Evolutionary conservation across 2,113 vertebrate genomes (phyloP), one percentile per base, ranked within the genome.

Genomic region (Philantomba maxwellii): DNA sequence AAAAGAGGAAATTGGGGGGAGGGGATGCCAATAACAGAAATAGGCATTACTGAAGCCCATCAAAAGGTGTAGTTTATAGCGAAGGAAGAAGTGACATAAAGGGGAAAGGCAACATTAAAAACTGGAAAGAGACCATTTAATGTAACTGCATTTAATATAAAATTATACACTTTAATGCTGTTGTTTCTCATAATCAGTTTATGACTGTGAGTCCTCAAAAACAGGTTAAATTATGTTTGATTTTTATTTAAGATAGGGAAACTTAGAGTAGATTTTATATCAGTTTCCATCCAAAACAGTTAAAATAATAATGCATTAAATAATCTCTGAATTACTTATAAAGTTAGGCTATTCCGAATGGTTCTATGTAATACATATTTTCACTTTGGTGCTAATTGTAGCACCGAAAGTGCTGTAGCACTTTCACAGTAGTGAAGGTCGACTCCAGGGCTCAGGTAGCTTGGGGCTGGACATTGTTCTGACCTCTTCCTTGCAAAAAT

Each of bases 111-210:
- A 92, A 43, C 15, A 86, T 43, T 49, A 57, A 75, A 93, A 87
- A 83, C 43, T 60, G 7, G 58, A 51, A 55, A 51, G 21, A 81
- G 60, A 45, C 45, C 26, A 60, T 91, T 88, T 85, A 66, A 82
- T 51, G 13, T 94, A 62, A 94, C 84, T 36, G 58, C 55, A 87
- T 39, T 73, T 73, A 47, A 86, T 94, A 43, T 36, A 60, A 73
- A 73, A 49, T 57, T 91, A 45, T 21, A 23, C 36, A 77, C 85
- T 88, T 85, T 43, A 94, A 81, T 47, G 4, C 57, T 78, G 5
- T 90, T 91, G 83, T 70, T 93, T 93, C 95, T 95, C 45, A 85
- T 78, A 91, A 91, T 89, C n/a, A 92, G 5, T 49, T 88, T 91
- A 84, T 95, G 19, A 43, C 75, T 58, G 9, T 78, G 9, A 88